Base-by-base conservation (phyloP, 2,888 invertebrate species). In the Mycalesis mineus region DNA sequence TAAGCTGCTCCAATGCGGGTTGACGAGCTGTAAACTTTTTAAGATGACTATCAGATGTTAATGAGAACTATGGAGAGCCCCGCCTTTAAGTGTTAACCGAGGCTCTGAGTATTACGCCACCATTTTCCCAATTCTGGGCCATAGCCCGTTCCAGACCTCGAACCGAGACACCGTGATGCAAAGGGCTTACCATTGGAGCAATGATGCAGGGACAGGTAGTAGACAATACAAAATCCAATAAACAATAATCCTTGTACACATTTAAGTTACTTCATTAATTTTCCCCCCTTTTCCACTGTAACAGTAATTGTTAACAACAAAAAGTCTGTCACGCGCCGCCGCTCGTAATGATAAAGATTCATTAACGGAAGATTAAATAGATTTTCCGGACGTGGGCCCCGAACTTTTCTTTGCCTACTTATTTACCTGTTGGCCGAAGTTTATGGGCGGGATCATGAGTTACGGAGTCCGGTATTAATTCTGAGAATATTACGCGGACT, bases 321-420 rank as follows among this genome's bases (percentile, higher is more conserved):
- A 41, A 57, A 37, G 28, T 54, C 7, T 13, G 53, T 40, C 47
- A 52, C 57, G 60, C 45, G 47, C 47, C 45, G 22, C 41, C 47
- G 28, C 17, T 58, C 13, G 28, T 54, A 58, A 61, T 58, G 50
- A 58, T 50, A 52, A 56, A 50, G 58, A 61, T 59, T 65, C 61
- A 65, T 63, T 62, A 64, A 42, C 55, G 51, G 29, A 49, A 58
- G 54, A 62, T 57, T 61, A 57, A 59, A 63, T 57, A 59, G 53
- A 55, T 51, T 61, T 62, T 37, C 51, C 56, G 50, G 42, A 58
- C 54, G 55, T 58, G 60, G 39, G 36, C 17, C 51, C 33, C n/a
- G 15, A 52, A 54, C 17, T 48, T 54, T 55, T 60, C 42, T 50
- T 44, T 29, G 11, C 36, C 36, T 36, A 44, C 51, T 41, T 60